Percentiles rank a stretch among this genome's conserved stretches.
Evolutionary conservation across 1,140 invertebrate genomes (phyloP).

Genomic region (Bombus fervidus): DNA sequence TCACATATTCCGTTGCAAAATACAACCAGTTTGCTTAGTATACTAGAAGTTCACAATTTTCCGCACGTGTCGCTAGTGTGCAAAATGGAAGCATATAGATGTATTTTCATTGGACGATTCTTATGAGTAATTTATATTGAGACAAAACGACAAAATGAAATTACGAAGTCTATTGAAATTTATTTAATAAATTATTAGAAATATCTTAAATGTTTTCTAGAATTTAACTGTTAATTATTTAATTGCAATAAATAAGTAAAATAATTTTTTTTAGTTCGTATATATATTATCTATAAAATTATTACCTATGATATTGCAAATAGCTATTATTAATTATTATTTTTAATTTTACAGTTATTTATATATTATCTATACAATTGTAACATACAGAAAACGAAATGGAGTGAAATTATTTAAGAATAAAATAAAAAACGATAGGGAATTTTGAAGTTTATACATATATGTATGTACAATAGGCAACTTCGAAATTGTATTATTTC

Average conservation of each 20-base stretch:
- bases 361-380: background rate
- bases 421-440: background rate
- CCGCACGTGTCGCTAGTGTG: conserved; percentile 19
- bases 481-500: conserved; percentile 2
- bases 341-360: background rate
- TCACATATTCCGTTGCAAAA: background rate
- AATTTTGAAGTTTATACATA: background rate
- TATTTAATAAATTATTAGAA: background rate
- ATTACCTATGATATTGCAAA: background rate
- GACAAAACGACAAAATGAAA: background rate
- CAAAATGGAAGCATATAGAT: conserved; percentile 9
- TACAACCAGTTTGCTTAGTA: conserved; percentile 4
- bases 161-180: background rate
- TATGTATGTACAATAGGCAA: background rate
- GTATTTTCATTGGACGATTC: conserved; percentile 24
- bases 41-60: background rate
- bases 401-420: background rate
- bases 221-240: background rate
- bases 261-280: background rate
- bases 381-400: no score
- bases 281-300: background rate
- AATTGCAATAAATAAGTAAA: background rate
- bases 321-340: background rate
- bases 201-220: background rate
- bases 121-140: background rate